Base-by-base conservation (phyloP, 2,888 invertebrate genomes). In the Eledone cirrhosa region DNA sequence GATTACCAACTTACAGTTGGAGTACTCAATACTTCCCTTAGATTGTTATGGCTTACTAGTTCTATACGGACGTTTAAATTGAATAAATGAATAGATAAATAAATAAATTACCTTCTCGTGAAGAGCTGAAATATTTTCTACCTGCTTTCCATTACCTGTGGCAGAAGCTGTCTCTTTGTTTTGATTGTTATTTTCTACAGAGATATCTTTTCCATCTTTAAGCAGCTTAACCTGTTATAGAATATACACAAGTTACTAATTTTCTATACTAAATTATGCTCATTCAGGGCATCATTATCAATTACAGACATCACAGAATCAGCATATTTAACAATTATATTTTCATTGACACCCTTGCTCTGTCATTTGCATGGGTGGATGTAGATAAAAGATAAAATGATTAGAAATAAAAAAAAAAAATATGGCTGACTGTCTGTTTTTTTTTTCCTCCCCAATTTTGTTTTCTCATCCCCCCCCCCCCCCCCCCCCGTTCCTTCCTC, bases 131-230 rank as follows among this genome's bases (percentile, higher is more conserved):
- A 81, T 76, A 48, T 65, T 76, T 14, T 78, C 78, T 69, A 41
- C 47, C 19, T 16, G 31, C 4, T 29, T 59, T 33, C n/a, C 78
- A 48, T 72, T 75, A 22, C 74, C 77, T 19, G 74, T 31, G 48
- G 81, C 75, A 22, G 81, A 80, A 19, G 81, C 79, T 1, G 81
- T 78, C 31, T 80, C 80, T 33, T 83, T 84, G 53, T 84, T 80
- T 31, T 83, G 31, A 79, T 80, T 11, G 72, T 31, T 31, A 72
- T 72, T 41, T 13, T 72, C 72, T 41, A 31, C 41, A 41, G 41
- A 88, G 27, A 90, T 84, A 65, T 90, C 89, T 79, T 90, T 88
- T 2, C 90, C 90, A 80, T 90, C 89, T 81, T 89, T 90, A 77
- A 91, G 80, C 31, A 90, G 81, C 22, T 84, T 82, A 0, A 90